Conservation (phyloP, 2,113 vertebrate species). For the Sander lucioperca region DNA sequence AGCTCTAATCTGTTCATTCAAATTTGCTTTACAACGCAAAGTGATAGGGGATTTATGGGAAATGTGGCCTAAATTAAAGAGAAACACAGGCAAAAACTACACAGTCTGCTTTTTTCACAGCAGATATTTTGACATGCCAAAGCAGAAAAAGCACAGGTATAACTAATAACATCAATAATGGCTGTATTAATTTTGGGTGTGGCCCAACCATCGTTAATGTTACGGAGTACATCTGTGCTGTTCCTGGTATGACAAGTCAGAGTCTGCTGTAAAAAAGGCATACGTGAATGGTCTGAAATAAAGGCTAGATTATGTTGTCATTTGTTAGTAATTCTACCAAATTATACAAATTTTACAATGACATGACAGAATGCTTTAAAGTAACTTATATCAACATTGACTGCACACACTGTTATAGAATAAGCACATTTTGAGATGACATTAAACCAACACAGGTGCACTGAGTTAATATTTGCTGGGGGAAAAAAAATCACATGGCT, state of each 20-base stretch:
- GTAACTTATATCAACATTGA: not conserved
- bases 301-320: not conserved
- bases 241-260: not conserved
- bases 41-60: not conserved
- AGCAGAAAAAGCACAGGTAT: conserved; percentile 15
- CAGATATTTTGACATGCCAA: not conserved
- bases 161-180: conserved; percentile 15
- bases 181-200: not conserved
- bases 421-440: not conserved
- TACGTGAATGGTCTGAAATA: not conserved
- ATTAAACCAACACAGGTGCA: not conserved
- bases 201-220: not conserved
- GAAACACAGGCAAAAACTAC: not conserved
- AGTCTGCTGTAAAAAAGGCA: not conserved
- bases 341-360: not conserved
- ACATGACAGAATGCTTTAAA: not conserved
- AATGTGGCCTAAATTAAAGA: not conserved
- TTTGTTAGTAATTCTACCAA: not conserved
- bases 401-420: not conserved
- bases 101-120: not conserved
- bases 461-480: not conserved
- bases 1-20: not conserved
- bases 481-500: not conserved
- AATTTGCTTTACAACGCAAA: not conserved
- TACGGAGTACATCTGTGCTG: not conserved